A percentile compares a stretch with the other conserved stretches of the same genome.
Evolutionary conservation across 2,797 vertebrate species (phyloP).

Genomic region (Bucorvus abyssinicus): DNA sequence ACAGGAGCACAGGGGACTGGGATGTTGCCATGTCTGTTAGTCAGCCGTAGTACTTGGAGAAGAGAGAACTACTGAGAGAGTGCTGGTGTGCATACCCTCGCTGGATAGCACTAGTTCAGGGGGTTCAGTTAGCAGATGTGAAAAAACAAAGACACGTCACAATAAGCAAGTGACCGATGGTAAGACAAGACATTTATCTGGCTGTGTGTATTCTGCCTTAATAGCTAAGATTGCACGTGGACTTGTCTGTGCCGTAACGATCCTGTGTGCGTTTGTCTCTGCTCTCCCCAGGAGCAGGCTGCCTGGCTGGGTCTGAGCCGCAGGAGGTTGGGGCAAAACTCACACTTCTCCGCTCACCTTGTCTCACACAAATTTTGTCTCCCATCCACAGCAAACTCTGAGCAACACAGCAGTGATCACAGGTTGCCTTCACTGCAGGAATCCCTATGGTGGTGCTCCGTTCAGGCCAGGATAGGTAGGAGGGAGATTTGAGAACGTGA

Average conservation of each 20-base stretch:
- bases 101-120: not conserved
- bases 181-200: not conserved
- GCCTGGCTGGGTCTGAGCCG: not conserved
- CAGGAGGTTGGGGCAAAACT: not conserved
- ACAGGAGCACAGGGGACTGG: not conserved
- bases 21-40: not conserved
- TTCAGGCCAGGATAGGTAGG: not conserved
- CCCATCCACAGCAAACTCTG: not conserved
- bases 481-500: too few species aligned
- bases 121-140: not conserved
- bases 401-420: fast-evolving
- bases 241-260: not conserved
- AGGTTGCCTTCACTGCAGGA: fast-evolving
- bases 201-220: not conserved
- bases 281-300: not conserved
- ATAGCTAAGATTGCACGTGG: not conserved
- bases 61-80: not conserved
- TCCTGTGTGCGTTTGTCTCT: not conserved
- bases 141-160: not conserved
- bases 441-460: fast-evolving
- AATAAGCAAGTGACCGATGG: not conserved
- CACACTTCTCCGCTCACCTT: not conserved
- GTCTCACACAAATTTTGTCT: fast-evolving
- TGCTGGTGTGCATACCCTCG: not conserved
- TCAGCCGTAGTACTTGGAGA: fast-evolving